phyloP scores from a whole-genome alignment of 2,888 invertebrate genomes.

The Rhamnusium bicolor region DNA sequence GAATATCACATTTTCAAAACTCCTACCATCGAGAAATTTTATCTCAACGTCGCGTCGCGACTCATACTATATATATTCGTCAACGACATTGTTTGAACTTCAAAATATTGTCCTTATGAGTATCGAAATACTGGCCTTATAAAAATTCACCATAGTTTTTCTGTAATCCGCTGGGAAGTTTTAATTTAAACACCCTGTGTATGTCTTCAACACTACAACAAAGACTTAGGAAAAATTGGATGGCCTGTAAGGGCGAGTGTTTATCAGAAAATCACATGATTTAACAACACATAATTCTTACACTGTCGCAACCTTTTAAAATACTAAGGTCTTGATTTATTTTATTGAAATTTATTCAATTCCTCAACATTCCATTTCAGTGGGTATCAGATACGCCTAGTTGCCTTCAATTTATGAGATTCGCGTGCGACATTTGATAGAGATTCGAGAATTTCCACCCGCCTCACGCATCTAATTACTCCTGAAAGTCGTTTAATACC shows the following conservation, averaged over 20 bases:
- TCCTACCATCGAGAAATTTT: too few relatives aligned
- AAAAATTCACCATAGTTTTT: too few relatives aligned
- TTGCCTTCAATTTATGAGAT: conserved; percentile 27
- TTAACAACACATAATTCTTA: neutral
- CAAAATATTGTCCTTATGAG: too few relatives aligned
- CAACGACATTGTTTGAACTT: too few relatives aligned
- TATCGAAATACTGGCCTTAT: too few relatives aligned
- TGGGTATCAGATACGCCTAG: conserved; percentile 25
- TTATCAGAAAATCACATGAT: neutral
- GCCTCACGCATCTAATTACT: conserved; percentile 29
- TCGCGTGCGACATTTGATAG: conserved; percentile 27
- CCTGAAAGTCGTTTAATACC: conserved; percentile 10
- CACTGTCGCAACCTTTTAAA: neutral
- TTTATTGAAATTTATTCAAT: conserved; percentile 4
- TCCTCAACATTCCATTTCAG: conserved; percentile 10
- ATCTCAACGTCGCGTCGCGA: too few relatives aligned
- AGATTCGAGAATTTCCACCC: conserved; percentile 10
- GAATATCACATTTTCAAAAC: too few relatives aligned
- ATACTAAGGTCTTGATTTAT: neutral
- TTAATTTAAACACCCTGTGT: too few relatives aligned
- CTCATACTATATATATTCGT: too few relatives aligned
- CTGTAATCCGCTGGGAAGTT: too few relatives aligned
- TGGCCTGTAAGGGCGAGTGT: neutral
- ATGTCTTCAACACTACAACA: too few relatives aligned
- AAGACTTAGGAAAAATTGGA: neutral